Conservation (phyloP, 2,797 vertebrate genomes). For the Hydrophis major region DNA sequence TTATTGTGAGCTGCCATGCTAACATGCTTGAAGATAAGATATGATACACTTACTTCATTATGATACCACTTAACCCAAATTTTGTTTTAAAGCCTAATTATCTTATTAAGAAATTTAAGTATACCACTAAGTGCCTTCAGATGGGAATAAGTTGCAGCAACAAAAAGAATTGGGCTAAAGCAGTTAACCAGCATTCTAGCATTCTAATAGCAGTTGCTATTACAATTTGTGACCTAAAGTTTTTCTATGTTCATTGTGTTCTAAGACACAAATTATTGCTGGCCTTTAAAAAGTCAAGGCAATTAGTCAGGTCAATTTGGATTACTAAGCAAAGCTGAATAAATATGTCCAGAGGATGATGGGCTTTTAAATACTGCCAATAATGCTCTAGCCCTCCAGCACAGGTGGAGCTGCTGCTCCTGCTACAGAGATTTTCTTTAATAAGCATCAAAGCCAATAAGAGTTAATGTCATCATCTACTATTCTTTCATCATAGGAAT, state of each 20-base stretch:
- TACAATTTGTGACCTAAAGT: background rate
- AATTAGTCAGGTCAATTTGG: constrained; percentile 24
- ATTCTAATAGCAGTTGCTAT: background rate
- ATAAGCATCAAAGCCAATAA: constrained; percentile 34
- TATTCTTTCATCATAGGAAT: constrained; percentile 39
- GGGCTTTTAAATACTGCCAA: constrained; percentile 42
- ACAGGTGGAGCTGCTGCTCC: constrained; percentile 44
- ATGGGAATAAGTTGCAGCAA: background rate
- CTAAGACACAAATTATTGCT: constrained; percentile 4
- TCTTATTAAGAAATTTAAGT: background rate
- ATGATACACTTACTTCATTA: background rate
- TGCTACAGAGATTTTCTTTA: constrained; percentile 41
- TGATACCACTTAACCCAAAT: background rate
- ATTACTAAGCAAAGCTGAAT: constrained; percentile 24
- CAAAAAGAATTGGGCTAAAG: background rate
- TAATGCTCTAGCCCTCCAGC: constrained; percentile 40
- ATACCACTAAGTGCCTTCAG: background rate
- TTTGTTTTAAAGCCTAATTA: background rate
- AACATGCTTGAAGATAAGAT: background rate
- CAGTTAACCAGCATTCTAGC: background rate
- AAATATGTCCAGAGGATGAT: constrained; percentile 20
- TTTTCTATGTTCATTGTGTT: constrained; percentile 14
- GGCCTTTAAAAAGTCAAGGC: constrained; percentile 21
- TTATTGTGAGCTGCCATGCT: background rate
- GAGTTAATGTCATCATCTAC: constrained; percentile 46